Conservation (phyloP, 2,888 invertebrate genomes). For the Acanthopleura granulata region DNA sequence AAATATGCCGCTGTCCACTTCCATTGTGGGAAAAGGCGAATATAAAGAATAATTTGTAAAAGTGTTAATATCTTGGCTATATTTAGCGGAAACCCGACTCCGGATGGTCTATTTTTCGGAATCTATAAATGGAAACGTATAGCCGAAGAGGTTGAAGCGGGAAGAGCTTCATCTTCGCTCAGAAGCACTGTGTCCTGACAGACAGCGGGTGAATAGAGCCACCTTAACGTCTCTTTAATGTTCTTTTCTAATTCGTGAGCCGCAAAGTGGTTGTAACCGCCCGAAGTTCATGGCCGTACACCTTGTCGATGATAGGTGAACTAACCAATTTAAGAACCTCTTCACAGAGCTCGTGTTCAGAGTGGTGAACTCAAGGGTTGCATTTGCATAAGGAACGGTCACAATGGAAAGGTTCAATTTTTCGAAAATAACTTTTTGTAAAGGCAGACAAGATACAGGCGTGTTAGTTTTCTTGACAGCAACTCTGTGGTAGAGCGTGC, state of each 20-base stretch:
- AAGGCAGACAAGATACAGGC: no score
- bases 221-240: slow-evolving; percentile 10
- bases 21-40: background rate
- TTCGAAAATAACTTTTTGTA: no score
- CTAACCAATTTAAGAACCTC: no score
- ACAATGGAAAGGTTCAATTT: no score
- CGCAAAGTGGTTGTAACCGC: slow-evolving; percentile 1
- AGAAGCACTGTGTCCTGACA: background rate
- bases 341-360: no score
- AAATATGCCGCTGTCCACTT: background rate
- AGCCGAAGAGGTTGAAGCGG: slow-evolving; percentile 2
- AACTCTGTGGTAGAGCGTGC: no score
- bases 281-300: no score
- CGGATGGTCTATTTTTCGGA: slow-evolving; percentile 19
- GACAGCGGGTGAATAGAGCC: background rate
- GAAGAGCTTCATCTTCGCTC: background rate
- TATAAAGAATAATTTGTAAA: slow-evolving; percentile 1
- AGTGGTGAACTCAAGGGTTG: no score
- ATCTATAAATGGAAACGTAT: slow-evolving; percentile 17
- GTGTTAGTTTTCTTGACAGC: no score
- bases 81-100: slow-evolving; percentile 20
- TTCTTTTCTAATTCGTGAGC: background rate
- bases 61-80: slow-evolving; percentile 15
- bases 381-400: no score
- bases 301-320: no score